Evolutionary conservation across 2,888 invertebrate species (phyloP), one percentile per base, ranked within the genome.

Genomic region (Melanophora roralis): DNA sequence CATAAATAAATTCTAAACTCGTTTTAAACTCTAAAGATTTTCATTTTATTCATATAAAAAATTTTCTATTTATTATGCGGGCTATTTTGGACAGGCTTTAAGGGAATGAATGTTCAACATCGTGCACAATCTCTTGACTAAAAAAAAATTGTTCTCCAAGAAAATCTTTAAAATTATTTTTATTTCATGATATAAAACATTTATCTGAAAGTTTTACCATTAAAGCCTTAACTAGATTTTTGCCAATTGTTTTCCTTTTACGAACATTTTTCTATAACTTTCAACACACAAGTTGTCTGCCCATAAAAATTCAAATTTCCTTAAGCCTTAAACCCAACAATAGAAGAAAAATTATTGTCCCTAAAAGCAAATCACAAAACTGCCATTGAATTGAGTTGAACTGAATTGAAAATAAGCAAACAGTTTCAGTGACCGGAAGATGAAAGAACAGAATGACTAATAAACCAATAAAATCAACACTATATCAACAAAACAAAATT

Each of bases 301-400:
- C 19, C 16, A 67, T 55, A 55, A 53, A 68, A 27, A 55, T 40
- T 68, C 43, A 67, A 71, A 62, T 62, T 49, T 68, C 16, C 11
- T 43, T 43, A 2, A 16, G 2, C 12, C 43, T 16, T 14, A 14
- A 16, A 2, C 6, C 16, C 2, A 7, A 36, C 59, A 57, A 21
- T 8, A n/a, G 34, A 4, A 47, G 2, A 4, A 27, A 43, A 64
- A 36, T 12, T 27, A 32, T 7, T 3, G 23, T 12, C 11, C 4
- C 8, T 12, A 36, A 2, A 27, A 71, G 32, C 40, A 60, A 53
- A 55, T 64, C 7, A 27, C n/a, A 4, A 27, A 36, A 36, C 34
- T 59, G 23, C 38, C 59, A 38, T 23, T 27, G 9, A 16, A 62
- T 14, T 53, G 21, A 9, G 11, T 12, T 40, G 19, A 62, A 40